These are phyloP conservation scores for Aphidius ervi DNA, from an alignment of 1,140 invertebrate genomes.

Conservation along the genomic window DNA sequence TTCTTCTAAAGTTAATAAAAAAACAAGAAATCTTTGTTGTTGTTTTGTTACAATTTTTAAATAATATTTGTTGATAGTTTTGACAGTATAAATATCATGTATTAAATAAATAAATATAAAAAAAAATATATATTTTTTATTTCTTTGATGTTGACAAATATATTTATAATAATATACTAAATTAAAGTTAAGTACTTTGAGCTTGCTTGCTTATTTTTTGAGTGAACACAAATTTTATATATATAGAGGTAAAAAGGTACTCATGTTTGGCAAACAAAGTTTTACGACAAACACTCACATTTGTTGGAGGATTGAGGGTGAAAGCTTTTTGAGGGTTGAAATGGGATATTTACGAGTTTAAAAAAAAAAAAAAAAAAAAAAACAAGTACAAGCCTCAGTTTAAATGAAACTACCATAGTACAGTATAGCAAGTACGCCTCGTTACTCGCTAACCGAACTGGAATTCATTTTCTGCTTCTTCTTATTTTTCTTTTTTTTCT, in stretches of 20 bases:
- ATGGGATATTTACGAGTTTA: background rate
- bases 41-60: too few relatives aligned
- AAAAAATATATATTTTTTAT: background rate
- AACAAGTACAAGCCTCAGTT: conserved; percentile 16
- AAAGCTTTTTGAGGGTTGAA: background rate
- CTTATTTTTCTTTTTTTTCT: conserved; percentile 17
- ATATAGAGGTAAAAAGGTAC: too few relatives aligned
- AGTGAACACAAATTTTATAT: too few relatives aligned
- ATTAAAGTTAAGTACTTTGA: too few relatives aligned
- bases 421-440: conserved; percentile 15
- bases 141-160: background rate
- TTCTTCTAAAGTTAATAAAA: too few relatives aligned
- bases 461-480: conserved; percentile 24
- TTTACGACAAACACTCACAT: conserved; percentile 6
- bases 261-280: background rate
- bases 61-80: too few relatives aligned
- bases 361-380: conserved; percentile 7
- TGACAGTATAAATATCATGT: too few relatives aligned
- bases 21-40: too few relatives aligned
- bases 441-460: conserved; percentile 26
- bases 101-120: too few relatives aligned
- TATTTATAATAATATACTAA: too few relatives aligned
- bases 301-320: background rate
- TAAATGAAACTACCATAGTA: conserved; percentile 21
- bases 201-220: too few relatives aligned